Conservation (phyloP, 1,140 invertebrate species). For the Diabrotica undecimpunctata region DNA sequence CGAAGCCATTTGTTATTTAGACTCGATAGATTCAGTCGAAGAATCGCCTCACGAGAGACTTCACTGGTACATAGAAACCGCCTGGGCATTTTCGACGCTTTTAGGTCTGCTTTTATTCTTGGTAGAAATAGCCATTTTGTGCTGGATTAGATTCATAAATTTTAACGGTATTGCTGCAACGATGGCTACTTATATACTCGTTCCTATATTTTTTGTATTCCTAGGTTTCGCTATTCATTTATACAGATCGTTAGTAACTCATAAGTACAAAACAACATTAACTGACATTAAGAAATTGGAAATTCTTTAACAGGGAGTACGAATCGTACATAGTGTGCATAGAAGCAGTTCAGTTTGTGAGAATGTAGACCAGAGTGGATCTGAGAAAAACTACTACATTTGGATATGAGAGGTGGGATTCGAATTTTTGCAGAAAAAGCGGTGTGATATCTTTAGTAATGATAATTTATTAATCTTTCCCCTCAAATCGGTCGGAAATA, state of each 20-base stretch:
- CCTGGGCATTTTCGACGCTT: constrained; percentile 95
- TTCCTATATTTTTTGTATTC: constrained; percentile 88
- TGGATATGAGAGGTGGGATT: too few species aligned
- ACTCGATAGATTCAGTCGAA: constrained; percentile 77
- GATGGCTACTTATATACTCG: constrained; percentile 83
- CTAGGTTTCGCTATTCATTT: constrained; percentile 90
- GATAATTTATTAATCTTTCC: too few species aligned
- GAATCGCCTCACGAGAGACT: constrained; percentile 83
- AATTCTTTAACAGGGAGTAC: constrained; percentile 75
- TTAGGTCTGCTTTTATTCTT: constrained; percentile 90
- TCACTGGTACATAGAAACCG: constrained; percentile 93
- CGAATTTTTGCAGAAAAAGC: too few species aligned
- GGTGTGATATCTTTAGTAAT: too few species aligned
- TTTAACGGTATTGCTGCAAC: constrained; percentile 71
- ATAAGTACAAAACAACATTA: constrained; percentile 83
- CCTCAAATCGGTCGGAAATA: too few species aligned
- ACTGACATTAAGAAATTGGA: constrained; percentile 81
- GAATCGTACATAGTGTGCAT: constrained; percentile 53
- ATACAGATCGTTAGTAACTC: constrained; percentile 84
- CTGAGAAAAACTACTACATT: too few species aligned
- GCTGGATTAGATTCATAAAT: constrained; percentile 89
- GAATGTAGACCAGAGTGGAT: too few species aligned
- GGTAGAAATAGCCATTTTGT: constrained; percentile 90
- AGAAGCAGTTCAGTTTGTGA: too few species aligned
- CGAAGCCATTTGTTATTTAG: constrained; percentile 82